Conservation (phyloP, 1,140 invertebrate genomes). For the Aleiodes sp. region DNA sequence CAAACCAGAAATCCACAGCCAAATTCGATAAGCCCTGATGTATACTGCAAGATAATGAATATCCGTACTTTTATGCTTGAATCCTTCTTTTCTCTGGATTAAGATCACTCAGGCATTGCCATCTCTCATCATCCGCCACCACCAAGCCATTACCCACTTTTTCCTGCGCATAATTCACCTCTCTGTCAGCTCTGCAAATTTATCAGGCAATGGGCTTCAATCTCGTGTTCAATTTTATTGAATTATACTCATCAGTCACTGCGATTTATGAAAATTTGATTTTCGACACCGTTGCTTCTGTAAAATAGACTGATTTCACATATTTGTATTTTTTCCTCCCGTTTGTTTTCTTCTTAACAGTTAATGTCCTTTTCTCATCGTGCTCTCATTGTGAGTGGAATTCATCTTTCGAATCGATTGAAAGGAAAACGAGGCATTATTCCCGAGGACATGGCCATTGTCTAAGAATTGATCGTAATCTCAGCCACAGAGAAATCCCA, state of each 20-base stretch:
- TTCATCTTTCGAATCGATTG: background rate
- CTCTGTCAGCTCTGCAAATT: background rate
- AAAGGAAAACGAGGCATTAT: background rate
- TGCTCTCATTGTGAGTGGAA: background rate
- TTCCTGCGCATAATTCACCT: background rate
- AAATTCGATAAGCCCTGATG: no score
- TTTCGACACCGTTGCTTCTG: background rate
- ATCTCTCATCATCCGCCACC: background rate
- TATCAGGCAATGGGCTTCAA: background rate
- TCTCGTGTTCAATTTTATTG: background rate
- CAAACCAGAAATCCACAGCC: no score
- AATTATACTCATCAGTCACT: background rate
- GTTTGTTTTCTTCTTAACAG: no score
- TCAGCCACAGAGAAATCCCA: slow-evolving; percentile 9
- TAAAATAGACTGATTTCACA: background rate
- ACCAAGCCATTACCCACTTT: background rate
- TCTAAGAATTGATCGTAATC: background rate
- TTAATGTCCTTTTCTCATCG: no score
- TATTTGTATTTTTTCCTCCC: no score
- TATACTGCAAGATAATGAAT: no score
- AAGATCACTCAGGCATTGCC: background rate
- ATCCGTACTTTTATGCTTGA: no score
- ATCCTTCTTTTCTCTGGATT: no score
- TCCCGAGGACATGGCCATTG: background rate
- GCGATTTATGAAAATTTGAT: background rate